Percentiles rank a stretch among this genome's conserved stretches.
Evolutionary conservation across 2,113 vertebrate species (phyloP).

Genomic region (Corydoras sp.): DNA sequence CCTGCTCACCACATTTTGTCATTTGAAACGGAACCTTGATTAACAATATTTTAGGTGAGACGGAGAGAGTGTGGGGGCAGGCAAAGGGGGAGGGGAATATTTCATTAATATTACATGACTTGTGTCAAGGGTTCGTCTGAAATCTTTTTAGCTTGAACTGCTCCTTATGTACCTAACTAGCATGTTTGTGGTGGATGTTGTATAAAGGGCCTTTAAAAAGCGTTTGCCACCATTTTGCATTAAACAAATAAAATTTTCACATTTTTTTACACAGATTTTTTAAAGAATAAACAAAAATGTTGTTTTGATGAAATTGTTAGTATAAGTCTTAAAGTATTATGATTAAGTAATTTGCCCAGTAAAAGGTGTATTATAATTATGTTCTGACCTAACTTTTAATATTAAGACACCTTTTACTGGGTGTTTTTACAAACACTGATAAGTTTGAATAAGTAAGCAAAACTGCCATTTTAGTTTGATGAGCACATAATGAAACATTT

Average conservation of each 20-base stretch:
- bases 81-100: slow-evolving; percentile 3
- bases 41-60: slow-evolving; percentile 39
- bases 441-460: too few species aligned
- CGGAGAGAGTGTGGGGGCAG: background rate
- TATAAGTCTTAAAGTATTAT: too few species aligned
- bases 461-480: too few species aligned
- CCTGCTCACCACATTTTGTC: slow-evolving; percentile 36
- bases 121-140: slow-evolving; percentile 27
- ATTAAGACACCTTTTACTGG: too few species aligned
- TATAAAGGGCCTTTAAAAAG: background rate
- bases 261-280: too few species aligned
- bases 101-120: slow-evolving; percentile 40
- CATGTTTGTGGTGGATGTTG: background rate
- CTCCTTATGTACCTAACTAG: slow-evolving; percentile 5
- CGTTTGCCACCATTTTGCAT: background rate
- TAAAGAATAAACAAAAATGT: too few species aligned
- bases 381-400: too few species aligned
- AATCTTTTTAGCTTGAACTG: slow-evolving; percentile 17
- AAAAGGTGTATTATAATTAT: too few species aligned
- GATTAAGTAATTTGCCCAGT: too few species aligned
- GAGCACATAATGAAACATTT: too few species aligned
- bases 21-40: slow-evolving; percentile 45
- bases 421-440: too few species aligned
- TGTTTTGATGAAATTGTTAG: too few species aligned
- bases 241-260: background rate